These are phyloP conservation scores for Drosophila micromelanica DNA, from an alignment of 1,140 invertebrate species.

Conservation along the genomic window DNA sequence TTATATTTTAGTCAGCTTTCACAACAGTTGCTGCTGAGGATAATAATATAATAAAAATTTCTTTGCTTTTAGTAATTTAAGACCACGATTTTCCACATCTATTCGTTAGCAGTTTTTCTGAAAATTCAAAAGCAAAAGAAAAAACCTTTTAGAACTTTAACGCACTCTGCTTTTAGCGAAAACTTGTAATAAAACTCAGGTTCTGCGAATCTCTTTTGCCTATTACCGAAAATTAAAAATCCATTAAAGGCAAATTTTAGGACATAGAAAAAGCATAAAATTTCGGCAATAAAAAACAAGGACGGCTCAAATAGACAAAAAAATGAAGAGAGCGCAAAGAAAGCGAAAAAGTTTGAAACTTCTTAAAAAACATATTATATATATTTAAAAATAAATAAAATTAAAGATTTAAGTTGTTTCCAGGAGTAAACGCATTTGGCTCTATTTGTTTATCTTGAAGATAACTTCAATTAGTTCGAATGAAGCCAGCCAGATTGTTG, in stretches of 20 bases:
- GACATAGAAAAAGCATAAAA: slow-evolving; percentile 31
- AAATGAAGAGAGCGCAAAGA: neutral
- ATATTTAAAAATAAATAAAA: no score
- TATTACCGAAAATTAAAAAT: slow-evolving; percentile 44
- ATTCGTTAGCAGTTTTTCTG: no score
- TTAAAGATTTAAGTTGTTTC: no score
- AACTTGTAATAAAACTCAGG: neutral
- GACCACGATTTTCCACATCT: no score
- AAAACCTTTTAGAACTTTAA: no score
- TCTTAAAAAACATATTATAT: neutral
- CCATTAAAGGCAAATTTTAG: slow-evolving; percentile 37
- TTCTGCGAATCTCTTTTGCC: neutral
- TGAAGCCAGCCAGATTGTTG: slow-evolving; percentile 4
- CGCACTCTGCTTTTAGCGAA: neutral
- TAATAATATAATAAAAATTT: no score
- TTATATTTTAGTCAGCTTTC: no score
- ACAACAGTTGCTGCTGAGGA: no score
- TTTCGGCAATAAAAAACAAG: slow-evolving; percentile 54
- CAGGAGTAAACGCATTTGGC: no score
- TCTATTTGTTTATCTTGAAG: slow-evolving; percentile 17
- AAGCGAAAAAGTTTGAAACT: slow-evolving; percentile 5
- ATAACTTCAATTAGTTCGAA: slow-evolving; percentile 28
- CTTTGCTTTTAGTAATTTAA: no score
- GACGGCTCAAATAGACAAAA: slow-evolving; percentile 9
- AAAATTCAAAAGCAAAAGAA: no score